Conservation (phyloP, 1,140 invertebrate genomes). For the Drosophila persimilis region DNA sequence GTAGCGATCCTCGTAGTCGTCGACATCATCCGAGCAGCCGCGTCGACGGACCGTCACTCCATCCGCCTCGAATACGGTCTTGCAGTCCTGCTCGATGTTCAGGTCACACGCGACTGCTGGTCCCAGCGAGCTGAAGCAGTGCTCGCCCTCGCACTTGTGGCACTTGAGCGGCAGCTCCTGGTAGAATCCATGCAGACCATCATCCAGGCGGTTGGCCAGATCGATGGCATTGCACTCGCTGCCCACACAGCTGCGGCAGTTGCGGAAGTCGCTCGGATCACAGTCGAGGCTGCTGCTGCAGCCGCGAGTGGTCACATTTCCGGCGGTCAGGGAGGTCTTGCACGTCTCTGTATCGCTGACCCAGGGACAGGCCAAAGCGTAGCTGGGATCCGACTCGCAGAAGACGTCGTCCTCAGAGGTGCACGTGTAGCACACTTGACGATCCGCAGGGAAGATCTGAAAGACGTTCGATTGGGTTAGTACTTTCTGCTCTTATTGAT, state of each 20-base stretch:
- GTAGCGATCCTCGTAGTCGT: conserved; percentile 69
- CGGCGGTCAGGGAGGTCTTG: conserved; percentile 33
- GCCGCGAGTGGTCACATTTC: conserved; percentile 67
- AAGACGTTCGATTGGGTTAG: not conserved
- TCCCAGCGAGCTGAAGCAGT: conserved; percentile 65
- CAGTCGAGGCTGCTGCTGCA: conserved; percentile 65
- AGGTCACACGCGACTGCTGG: conserved; percentile 39
- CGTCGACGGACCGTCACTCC: conserved; percentile 60
- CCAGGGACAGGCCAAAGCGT: conserved; percentile 42
- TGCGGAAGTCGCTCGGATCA: conserved; percentile 53
- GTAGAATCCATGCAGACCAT: conserved; percentile 67
- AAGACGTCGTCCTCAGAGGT: conserved; percentile 62
- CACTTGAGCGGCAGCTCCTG: conserved; percentile 66
- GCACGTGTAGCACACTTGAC: conserved; percentile 67
- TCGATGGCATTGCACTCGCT: conserved; percentile 73
- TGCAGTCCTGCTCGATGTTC: conserved; percentile 69
- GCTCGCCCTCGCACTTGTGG: conserved; percentile 62
- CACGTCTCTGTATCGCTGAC: conserved; percentile 62
- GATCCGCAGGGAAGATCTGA: conserved; percentile 71
- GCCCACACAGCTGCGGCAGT: conserved; percentile 64
- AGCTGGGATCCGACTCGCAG: conserved; percentile 62
- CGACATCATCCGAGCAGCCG: conserved; percentile 73
- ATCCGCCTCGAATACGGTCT: conserved; percentile 64
- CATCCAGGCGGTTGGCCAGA: conserved; percentile 58
- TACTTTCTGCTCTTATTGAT: too few species aligned